Base-by-base conservation (phyloP, 2,888 invertebrate species). In the Icerya purchasi region DNA sequence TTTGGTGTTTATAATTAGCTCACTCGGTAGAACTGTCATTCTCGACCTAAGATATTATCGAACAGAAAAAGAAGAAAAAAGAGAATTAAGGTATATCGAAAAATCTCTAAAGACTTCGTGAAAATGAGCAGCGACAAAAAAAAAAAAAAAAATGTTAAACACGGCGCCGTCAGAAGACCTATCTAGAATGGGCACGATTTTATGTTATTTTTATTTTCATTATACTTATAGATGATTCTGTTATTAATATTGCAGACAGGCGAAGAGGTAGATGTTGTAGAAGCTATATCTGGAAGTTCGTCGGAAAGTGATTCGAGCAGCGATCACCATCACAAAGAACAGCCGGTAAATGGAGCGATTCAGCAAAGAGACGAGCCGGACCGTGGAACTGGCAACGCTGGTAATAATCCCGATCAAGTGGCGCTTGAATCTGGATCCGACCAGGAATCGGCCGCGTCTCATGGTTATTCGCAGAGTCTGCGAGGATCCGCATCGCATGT, bases 361-460 rank as follows among this genome's bases (percentile, higher is more conserved):
- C 64, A 64, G 50, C 63, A 64, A n/a, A 58, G 71, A 61, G 69
- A 68, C 8, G 70, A 72, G 57, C 72, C 75, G 36, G 73, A 77
- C 2, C 52, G 58, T 22, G 64, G 61, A 8, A 36, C 5, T 36
- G 14, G 14, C 36, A 36, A 36, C 14, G 36, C 36, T 8, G 14
- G 5, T 36, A 14, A 14, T 5, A 36, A 5, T 36, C 58, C 63
- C 24, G 66, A 66, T 59, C 66, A 66, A 54, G 59, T 66, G 57
- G 66, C 66, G 20, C 57, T 63, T 57, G 66, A 65, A 61, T 62
- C 65, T 21, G 62, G 62, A 53, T 63, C 64, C 53, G 65, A 65
- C 54, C 60, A 64, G 22, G 61, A 64, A 56, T 56, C 64, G 25
- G 59, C 63, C 62, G 65, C 23, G 3, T 62, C 62, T 54, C 64